These are phyloP conservation scores for Nematolebias whitei DNA, from an alignment of 2,113 vertebrate species.

Conservation along the genomic window DNA sequence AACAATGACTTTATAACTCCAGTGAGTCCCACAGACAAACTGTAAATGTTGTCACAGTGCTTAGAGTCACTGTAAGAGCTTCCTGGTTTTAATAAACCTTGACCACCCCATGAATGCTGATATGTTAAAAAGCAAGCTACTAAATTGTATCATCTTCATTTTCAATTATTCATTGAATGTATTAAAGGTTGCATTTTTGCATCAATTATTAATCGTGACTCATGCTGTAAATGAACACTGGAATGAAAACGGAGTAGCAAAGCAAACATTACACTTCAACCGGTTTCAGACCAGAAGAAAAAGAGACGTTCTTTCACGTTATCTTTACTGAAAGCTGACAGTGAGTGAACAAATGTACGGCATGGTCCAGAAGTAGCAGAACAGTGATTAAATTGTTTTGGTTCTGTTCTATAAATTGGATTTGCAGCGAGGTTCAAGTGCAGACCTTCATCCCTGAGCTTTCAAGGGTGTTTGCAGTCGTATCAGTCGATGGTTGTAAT, in stretches of 20 bases:
- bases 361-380: constrained; percentile 12
- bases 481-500: not conserved
- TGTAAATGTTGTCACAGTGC: constrained; percentile 6
- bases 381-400: constrained; percentile 33
- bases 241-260: constrained; percentile 25
- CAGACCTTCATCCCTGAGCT: constrained; percentile 23
- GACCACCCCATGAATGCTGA: constrained; percentile 44
- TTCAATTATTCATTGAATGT: constrained; percentile 70
- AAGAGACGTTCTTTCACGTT: constrained; percentile 4
- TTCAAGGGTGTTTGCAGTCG: constrained; percentile 16
- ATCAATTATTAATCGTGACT: constrained; percentile 64
- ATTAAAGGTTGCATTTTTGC: constrained; percentile 63
- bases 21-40: not conserved
- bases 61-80: constrained; percentile 6
- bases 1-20: too few relatives aligned
- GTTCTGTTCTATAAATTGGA: constrained; percentile 28
- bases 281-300: constrained; percentile 6
- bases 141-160: constrained; percentile 64
- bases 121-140: constrained; percentile 52
- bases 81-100: constrained; percentile 55
- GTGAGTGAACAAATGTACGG: constrained; percentile 24
- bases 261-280: constrained; percentile 35
- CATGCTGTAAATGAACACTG: constrained; percentile 48
- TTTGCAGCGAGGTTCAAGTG: constrained; percentile 29
- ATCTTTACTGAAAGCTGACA: constrained; percentile 24